phyloP scores from a whole-genome alignment of 2,888 invertebrate genomes.

The Steinernema hermaphroditum region DNA sequence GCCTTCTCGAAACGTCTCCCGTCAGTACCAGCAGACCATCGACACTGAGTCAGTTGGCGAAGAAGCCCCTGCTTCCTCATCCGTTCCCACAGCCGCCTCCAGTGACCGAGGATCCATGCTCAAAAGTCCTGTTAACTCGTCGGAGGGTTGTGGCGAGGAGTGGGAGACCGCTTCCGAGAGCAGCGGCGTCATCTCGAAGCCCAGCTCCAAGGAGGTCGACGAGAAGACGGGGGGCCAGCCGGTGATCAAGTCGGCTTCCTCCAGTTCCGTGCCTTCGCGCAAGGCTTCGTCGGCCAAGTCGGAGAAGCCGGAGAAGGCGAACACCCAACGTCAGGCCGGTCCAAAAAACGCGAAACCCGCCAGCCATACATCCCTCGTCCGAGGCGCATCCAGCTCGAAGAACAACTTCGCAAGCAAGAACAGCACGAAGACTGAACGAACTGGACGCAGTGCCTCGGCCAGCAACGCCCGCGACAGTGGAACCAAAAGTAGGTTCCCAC shows the following conservation, averaged over 20 bases:
- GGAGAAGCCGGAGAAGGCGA: background rate
- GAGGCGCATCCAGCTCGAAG: slow-evolving; percentile 39
- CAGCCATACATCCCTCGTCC: slow-evolving; percentile 54
- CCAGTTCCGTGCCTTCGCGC: slow-evolving; percentile 16
- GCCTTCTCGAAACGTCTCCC: background rate
- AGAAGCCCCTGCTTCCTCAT: background rate
- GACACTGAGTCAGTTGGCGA: background rate
- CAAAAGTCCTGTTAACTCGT: slow-evolving; percentile 49
- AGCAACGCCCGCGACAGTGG: slow-evolving; percentile 54
- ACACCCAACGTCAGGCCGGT: slow-evolving; percentile 35
- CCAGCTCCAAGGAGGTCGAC: background rate
- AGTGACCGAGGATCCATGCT: slow-evolving; percentile 32
- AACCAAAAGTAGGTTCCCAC: slow-evolving; percentile 65
- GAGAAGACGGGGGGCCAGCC: background rate
- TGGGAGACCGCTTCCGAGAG: slow-evolving; percentile 82
- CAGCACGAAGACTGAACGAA: slow-evolving; percentile 35
- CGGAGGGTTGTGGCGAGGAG: slow-evolving; percentile 68
- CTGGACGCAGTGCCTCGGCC: slow-evolving; percentile 57
- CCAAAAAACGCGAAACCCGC: slow-evolving; percentile 65
- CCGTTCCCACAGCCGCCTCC: background rate
- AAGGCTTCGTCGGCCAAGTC: background rate
- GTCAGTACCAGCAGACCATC: background rate
- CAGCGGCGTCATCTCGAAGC: slow-evolving; percentile 71
- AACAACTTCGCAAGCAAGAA: slow-evolving; percentile 50
- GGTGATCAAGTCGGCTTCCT: background rate